A percentile compares a stretch with the other conserved stretches of the same genome.
Evolutionary conservation across 2,113 vertebrate genomes (phyloP).

Genomic region (Pagrus major): DNA sequence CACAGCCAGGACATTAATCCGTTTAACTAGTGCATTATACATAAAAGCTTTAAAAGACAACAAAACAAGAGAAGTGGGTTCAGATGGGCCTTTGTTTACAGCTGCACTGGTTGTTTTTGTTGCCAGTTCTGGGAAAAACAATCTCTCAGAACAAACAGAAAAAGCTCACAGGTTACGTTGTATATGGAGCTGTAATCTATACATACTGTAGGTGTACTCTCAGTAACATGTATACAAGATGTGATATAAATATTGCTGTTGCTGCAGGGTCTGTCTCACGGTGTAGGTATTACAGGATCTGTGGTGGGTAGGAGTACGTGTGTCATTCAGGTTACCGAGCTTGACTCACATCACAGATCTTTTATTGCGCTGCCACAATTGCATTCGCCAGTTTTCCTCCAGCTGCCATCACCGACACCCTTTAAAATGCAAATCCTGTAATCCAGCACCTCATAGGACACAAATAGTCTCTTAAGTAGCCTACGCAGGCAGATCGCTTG

Average conservation of each 20-base stretch:
- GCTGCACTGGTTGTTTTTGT: constrained; percentile 7
- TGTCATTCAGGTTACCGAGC: constrained; percentile 49
- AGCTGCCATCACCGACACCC: constrained; percentile 57
- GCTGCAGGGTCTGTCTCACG: constrained; percentile 16
- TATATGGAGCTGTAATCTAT: background rate
- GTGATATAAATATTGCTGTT: constrained; percentile 28
- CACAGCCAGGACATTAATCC: constrained; percentile 36
- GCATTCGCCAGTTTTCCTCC: constrained; percentile 45
- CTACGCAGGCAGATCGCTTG: constrained; percentile 17
- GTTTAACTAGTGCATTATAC: constrained; percentile 47
- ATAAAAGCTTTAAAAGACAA: constrained; percentile 38
- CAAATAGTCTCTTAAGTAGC: constrained; percentile 56
- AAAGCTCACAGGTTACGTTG: background rate
- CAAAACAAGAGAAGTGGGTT: constrained; percentile 26
- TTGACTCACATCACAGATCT: constrained; percentile 51
- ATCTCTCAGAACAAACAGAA: constrained; percentile 2
- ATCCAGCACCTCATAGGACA: constrained; percentile 55
- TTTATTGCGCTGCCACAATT: constrained; percentile 56
- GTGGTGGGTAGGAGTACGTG: constrained; percentile 41
- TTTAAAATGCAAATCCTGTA: constrained; percentile 75
- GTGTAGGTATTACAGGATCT: constrained; percentile 43
- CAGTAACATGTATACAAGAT: background rate
- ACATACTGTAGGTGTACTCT: background rate
- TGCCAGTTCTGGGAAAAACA: constrained; percentile 7
- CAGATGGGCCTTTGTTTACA: constrained; percentile 30